Evolutionary conservation across 2,888 invertebrate species (phyloP), one percentile per base, ranked within the genome.

Genomic region (Endomychus coccineus): DNA sequence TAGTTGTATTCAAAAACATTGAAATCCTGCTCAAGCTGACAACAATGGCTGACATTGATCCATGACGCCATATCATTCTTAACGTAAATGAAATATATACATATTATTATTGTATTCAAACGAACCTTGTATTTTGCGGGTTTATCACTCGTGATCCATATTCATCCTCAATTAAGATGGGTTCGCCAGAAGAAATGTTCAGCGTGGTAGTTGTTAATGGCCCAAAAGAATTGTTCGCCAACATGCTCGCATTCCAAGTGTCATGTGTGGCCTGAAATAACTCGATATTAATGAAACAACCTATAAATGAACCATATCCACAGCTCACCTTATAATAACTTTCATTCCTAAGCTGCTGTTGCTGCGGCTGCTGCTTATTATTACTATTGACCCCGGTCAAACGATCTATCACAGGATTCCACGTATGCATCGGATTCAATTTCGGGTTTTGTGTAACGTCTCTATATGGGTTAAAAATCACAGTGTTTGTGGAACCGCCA

Each of bases 381-480:
- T 36, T 59, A 41, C 51, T 60, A 36, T 61, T 63, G 54, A 71
- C 74, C 44, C 83, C 83, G 31, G 88, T 89, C 55, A 92, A 69
- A 57, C 90, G 71, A 59, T 92, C 91, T 55, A 92, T 78, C 40
- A 91, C 89, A 43, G 91, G 89, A 66, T 92, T 91, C 80, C 83
- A 81, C 0, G 79, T 78, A 36, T 78, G 78, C 46, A 79, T 58
- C 2, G 74, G 64, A 46, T 74, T 75, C 60, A 75, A 68, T 49
- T 75, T 74, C 39, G 74, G 72, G 52, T 73, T 76, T 40, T 44
- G 39, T 14, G 33, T 34, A 24, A 36, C 44, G 28, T 51, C 47
- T 40, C 51, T 50, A 37, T 60, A 56, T 2, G 70, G 70, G 44
- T 70, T 65, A 48, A 69, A 71, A 35, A 71, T 71, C 6, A 71